Base-by-base conservation (phyloP, 2,888 invertebrate species). In the Diarsia mendica region DNA sequence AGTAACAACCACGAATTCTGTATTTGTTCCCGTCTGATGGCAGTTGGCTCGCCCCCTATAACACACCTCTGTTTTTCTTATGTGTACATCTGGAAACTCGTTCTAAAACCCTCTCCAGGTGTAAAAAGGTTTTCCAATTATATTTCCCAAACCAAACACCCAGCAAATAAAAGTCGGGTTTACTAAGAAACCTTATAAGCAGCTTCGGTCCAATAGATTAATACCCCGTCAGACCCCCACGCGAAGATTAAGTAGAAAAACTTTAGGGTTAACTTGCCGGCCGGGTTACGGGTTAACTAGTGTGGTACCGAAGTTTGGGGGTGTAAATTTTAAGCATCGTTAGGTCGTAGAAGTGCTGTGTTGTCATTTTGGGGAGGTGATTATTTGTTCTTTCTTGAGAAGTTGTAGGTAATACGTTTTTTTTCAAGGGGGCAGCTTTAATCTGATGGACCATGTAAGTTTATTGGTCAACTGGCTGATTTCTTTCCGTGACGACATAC, bases 181-280 rank as follows among this genome's bases (percentile, higher is more conserved):
- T 65, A 71, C 58, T 53, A 44, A 6, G 85, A 84, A 88, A 77
- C 88, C 87, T 67, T 87, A 84, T 72, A 72, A 81, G 79, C 23
- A 61, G 53, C 53, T 55, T 51, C 78, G 84, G 83, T 85, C 72
- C 85, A 76, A 86, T 87, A 86, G 82, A 87, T 88, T 87, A 86
- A 85, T 85, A 73, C 83, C 73, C 77, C 82, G 80, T 79, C 87
- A 85, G 87, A 82, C 85, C 88, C 86, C 84, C 77, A 44, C 75
- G 70, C 49, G 63, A 84, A 88, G 87, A 88, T 87, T 86, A 83
- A 87, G 87, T 86, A 75, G 85, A 87, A 87, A 87, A 87, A 87
- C 83, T 87, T 87, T 79, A 77, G 87, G 87, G 85, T 88, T 82
- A 83, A 88, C 72, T 86, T 80, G 76, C 72, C 64, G 73, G 48